Evolutionary conservation across 1,140 invertebrate species (phyloP).

Genomic region (Zeugodacus cucurbitae): DNA sequence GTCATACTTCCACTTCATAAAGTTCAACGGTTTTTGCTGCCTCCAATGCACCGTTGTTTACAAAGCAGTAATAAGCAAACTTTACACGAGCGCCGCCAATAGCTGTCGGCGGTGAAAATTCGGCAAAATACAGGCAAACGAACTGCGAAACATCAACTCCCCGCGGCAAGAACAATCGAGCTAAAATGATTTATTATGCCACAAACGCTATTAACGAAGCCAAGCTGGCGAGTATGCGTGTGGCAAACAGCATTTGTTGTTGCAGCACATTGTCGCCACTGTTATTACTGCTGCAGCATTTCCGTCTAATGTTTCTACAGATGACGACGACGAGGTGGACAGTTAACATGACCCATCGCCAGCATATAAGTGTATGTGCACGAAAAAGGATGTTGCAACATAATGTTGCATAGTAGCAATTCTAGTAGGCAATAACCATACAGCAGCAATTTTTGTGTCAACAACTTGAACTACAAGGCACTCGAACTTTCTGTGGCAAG

Average conservation of each 20-base stretch:
- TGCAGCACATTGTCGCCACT: background rate
- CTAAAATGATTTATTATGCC: slow-evolving; percentile 19
- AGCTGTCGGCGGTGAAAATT: background rate
- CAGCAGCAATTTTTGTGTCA: slow-evolving; percentile 18
- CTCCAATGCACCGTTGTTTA: too few species aligned
- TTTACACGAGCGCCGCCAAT: too few species aligned
- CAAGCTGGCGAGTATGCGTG: background rate
- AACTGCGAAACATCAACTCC: background rate
- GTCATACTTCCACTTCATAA: too few species aligned
- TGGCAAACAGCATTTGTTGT: background rate
- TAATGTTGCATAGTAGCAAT: background rate
- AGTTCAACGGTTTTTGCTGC: too few species aligned
- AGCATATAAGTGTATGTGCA: background rate
- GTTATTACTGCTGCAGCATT: background rate
- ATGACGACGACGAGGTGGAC: slow-evolving; percentile 16
- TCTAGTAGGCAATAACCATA: slow-evolving; percentile 4
- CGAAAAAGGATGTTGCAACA: background rate
- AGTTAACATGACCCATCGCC: background rate
- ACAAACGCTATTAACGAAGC: background rate
- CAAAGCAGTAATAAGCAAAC: too few species aligned
- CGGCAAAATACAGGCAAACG: background rate
- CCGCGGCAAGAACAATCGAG: background rate
- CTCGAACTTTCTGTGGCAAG: background rate
- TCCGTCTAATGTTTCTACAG: background rate
- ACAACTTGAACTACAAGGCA: slow-evolving; percentile 29